Percentiles rank a stretch among this genome's conserved stretches.
These are phyloP conservation scores for Parnassius glacialis DNA, from an alignment of 2,888 invertebrate species.

Conservation along the genomic window DNA sequence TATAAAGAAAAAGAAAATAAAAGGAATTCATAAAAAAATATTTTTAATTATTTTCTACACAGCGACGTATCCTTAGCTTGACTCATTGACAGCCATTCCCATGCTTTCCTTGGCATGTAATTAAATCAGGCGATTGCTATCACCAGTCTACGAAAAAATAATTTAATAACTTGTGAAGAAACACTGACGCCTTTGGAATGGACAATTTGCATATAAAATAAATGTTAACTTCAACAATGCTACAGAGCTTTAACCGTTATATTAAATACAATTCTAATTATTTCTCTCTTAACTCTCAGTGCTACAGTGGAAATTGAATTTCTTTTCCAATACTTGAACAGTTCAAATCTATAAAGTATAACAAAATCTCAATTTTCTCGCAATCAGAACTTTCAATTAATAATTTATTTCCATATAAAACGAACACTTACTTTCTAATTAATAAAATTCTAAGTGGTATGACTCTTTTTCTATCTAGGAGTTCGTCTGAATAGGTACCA, in stretches of 20 bases:
- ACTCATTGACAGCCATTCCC: constrained; percentile 70
- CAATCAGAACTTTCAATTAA: constrained; percentile 35
- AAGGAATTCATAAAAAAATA: no score
- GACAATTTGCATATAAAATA: constrained; percentile 29
- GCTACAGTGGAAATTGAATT: constrained; percentile 50
- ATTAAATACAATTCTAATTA: constrained; percentile 66
- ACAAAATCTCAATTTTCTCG: constrained; percentile 27
- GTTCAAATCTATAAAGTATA: constrained; percentile 32
- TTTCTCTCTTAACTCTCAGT: constrained; percentile 52
- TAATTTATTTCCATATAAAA: constrained; percentile 31
- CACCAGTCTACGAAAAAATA: constrained; percentile 64
- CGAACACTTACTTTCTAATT: no score
- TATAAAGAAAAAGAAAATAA: no score
- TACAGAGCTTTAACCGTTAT: constrained; percentile 49
- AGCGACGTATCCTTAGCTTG: constrained; percentile 53
- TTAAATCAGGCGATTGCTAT: constrained; percentile 75
- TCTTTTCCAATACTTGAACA: constrained; percentile 43
- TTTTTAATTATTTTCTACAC: constrained; percentile 40
- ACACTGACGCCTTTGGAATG: constrained; percentile 46
- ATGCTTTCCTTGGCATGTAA: constrained; percentile 70
- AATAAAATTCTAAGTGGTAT: no score
- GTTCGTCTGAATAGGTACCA: no score
- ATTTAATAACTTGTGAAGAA: constrained; percentile 73
- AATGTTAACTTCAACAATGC: constrained; percentile 26
- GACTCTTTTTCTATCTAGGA: no score